A percentile compares a stretch with the other conserved stretches of the same genome.
These are phyloP conservation scores for Ceuthmochares aereus DNA, from an alignment of 2,113 vertebrate species.

Conservation along the genomic window DNA sequence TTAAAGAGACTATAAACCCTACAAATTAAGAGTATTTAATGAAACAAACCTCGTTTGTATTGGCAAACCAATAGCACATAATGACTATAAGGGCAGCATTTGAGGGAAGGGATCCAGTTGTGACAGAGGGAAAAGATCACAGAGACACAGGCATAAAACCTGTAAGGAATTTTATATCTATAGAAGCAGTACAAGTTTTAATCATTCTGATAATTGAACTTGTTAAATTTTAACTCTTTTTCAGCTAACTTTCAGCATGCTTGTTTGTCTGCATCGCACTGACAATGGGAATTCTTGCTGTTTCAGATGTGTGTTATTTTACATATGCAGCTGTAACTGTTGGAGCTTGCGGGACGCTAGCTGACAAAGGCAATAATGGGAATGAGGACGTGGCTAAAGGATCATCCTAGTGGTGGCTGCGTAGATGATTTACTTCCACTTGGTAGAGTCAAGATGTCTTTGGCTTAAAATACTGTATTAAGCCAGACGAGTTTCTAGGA, in stretches of 20 bases:
- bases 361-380: neutral
- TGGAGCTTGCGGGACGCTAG: neutral
- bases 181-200: neutral
- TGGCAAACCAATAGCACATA: neutral
- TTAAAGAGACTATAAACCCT: slow-evolving; percentile 6
- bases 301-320: neutral
- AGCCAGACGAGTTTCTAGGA: slow-evolving; percentile 12
- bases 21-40: slow-evolving; percentile 25
- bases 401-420: neutral
- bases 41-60: neutral
- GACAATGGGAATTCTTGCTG: neutral
- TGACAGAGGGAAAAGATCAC: neutral
- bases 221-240: neutral
- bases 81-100: neutral
- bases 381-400: slow-evolving; percentile 12
- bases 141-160: neutral
- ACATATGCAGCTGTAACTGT: neutral
- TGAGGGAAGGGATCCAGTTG: neutral
- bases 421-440: slow-evolving; percentile 20
- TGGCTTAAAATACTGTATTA: neutral
- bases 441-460: neutral
- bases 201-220: neutral
- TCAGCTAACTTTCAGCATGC: neutral
- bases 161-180: neutral
- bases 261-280: neutral